Percentiles rank a stretch among this genome's conserved stretches.
phyloP scores from a whole-genome alignment of 2,888 invertebrate genomes.

The Hirtodrosophila cameraria region DNA sequence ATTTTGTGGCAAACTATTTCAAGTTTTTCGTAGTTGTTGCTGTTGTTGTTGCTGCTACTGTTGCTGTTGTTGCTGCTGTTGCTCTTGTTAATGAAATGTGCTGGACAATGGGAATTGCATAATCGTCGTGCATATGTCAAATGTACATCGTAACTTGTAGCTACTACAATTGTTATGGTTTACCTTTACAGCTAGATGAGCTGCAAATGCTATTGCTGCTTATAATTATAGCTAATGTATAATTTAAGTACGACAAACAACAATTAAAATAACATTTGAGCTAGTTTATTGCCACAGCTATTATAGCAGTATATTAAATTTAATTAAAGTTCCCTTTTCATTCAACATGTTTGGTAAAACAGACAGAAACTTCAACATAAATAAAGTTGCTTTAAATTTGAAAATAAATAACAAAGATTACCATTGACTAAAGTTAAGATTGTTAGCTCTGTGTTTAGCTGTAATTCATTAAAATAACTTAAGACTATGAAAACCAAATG shows the following conservation, averaged over 20 bases:
- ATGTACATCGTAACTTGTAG: constrained; percentile 34
- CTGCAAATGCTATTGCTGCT: constrained; percentile 32
- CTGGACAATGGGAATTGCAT: constrained; percentile 71
- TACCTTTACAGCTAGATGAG: constrained; percentile 20
- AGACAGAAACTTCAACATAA: too few species aligned
- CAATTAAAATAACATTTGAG: constrained; percentile 47
- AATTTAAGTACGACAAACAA: constrained; percentile 52
- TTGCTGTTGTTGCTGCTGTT: constrained; percentile 15
- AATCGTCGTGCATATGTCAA: constrained; percentile 61
- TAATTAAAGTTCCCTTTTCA: not conserved
- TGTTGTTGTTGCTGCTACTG: constrained; percentile 13
- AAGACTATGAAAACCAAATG: too few species aligned
- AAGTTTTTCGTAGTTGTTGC: constrained; percentile 19
- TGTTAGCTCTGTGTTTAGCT: too few species aligned
- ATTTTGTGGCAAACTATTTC: constrained; percentile 37
- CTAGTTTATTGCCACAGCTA: constrained; percentile 2
- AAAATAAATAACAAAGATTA: too few species aligned
- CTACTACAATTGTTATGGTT: constrained; percentile 12
- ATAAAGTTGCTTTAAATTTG: too few species aligned
- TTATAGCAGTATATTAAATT: not conserved
- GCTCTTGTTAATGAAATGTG: constrained; percentile 71
- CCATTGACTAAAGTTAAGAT: too few species aligned
- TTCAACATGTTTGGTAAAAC: too few species aligned
- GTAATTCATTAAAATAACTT: too few species aligned
- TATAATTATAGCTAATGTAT: constrained; percentile 43